Conservation (phyloP, 1,140 invertebrate genomes). For the Tetramorium simillimum region DNA sequence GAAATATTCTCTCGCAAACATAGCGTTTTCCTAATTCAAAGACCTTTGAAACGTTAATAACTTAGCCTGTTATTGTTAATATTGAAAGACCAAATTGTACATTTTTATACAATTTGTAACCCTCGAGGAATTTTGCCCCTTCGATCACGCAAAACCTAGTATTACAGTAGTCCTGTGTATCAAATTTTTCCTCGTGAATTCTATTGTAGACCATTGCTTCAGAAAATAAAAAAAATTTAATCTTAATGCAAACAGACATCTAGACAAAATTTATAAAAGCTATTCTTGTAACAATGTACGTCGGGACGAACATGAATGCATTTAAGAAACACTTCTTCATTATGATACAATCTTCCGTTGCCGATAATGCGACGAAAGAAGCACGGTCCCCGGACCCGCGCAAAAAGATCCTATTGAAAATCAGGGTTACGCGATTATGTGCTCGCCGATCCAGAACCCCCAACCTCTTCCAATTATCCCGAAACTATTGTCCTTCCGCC, state of each 20-base stretch:
- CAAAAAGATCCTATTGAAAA: constrained; percentile 67
- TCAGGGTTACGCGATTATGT: constrained; percentile 68
- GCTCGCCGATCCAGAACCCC: constrained; percentile 68
- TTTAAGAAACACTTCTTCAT: constrained; percentile 26
- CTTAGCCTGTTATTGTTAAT: background rate
- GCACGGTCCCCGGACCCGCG: constrained; percentile 15
- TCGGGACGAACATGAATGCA: background rate
- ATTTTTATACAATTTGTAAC: constrained; percentile 21
- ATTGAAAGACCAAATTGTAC: background rate
- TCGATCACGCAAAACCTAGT: background rate
- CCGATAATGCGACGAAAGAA: constrained; percentile 38
- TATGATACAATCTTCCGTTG: constrained; percentile 29
- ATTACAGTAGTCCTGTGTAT: constrained; percentile 36
- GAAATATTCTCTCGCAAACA: background rate
- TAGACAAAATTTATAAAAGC: background rate
- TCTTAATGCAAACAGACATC: background rate
- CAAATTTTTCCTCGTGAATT: constrained; percentile 15
- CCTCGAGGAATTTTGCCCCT: background rate
- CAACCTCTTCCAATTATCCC: constrained; percentile 74
- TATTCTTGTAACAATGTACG: background rate
- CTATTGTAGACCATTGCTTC: background rate
- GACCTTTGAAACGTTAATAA: constrained; percentile 22
- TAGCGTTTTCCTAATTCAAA: constrained; percentile 8
- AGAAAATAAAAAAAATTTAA: background rate
- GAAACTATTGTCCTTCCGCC: constrained; percentile 75